Percentiles rank a stretch among this genome's conserved stretches.
Evolutionary conservation across 2,888 invertebrate species (phyloP).

Genomic region (Melieria omissa): DNA sequence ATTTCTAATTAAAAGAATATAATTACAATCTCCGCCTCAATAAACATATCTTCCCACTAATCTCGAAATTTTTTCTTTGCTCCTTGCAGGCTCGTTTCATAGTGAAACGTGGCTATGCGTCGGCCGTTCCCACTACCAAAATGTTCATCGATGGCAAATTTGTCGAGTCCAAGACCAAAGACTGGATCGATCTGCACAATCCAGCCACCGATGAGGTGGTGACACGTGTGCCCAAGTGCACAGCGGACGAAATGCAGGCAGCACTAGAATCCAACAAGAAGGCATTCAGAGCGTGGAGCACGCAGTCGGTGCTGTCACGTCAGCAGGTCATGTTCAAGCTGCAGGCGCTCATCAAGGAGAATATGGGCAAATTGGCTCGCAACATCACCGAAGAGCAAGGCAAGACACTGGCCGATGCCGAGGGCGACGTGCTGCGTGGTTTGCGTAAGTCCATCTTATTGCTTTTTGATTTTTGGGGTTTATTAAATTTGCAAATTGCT

Average conservation of each 20-base stretch:
- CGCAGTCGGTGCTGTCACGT: constrained; percentile 89
- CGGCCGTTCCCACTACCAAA: constrained; percentile 82
- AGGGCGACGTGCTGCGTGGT: constrained; percentile 97
- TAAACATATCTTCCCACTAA: no score
- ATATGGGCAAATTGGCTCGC: constrained; percentile 89
- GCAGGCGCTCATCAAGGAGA: constrained; percentile 86
- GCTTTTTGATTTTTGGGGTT: not conserved
- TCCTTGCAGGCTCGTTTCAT: constrained; percentile 53
- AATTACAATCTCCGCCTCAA: no score
- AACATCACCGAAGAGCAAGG: constrained; percentile 97
- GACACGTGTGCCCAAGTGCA: constrained; percentile 89
- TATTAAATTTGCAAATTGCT: not conserved
- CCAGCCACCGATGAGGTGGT: constrained; percentile 92
- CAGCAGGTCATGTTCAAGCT: constrained; percentile 93
- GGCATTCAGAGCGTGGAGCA: constrained; percentile 85
- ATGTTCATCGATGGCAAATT: constrained; percentile 96
- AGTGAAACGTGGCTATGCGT: constrained; percentile 68
- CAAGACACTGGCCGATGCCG: constrained; percentile 95
- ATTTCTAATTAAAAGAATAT: no score
- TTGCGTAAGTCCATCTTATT: constrained; percentile 80
- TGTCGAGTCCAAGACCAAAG: constrained; percentile 89
- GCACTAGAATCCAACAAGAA: constrained; percentile 89
- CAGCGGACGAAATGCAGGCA: constrained; percentile 86
- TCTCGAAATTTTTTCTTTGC: constrained; percentile 1
- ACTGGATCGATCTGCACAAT: constrained; percentile 96